Evolutionary conservation across 2,797 vertebrate species (phyloP).

Genomic region (Pagetopsis macropterus): DNA sequence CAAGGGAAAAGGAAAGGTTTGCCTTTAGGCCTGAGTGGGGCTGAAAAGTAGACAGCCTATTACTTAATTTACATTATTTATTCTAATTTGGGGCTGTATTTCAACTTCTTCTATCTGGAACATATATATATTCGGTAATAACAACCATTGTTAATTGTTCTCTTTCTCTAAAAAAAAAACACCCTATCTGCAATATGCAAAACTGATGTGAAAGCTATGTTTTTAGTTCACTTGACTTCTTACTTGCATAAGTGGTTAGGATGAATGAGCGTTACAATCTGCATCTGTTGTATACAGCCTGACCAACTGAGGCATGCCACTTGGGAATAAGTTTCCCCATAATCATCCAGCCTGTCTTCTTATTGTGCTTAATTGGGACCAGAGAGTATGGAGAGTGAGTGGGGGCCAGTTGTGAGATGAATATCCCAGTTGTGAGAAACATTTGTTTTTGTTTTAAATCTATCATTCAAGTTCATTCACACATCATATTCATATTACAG

Average conservation of each 20-base stretch:
- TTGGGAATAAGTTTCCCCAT: constrained; percentile 59
- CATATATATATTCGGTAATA: constrained; percentile 50
- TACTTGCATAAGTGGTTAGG: constrained; percentile 58
- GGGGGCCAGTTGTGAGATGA: constrained; percentile 29
- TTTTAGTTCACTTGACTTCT: constrained; percentile 57
- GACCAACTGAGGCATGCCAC: constrained; percentile 58
- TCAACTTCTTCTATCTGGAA: constrained; percentile 49
- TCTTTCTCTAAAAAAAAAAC: constrained; percentile 14
- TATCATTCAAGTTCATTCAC: constrained; percentile 2
- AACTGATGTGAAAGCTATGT: constrained; percentile 40
- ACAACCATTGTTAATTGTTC: constrained; percentile 39
- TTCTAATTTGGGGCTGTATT: constrained; percentile 54
- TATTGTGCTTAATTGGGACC: constrained; percentile 50
- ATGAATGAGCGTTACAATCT: constrained; percentile 54
- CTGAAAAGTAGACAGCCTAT: constrained; percentile 66
- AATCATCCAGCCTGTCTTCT: constrained; percentile 54
- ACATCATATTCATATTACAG: not conserved
- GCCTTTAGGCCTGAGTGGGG: constrained; percentile 62
- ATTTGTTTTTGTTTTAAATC: not conserved
- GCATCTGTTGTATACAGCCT: constrained; percentile 51
- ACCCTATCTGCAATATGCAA: constrained; percentile 31
- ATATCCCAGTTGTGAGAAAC: constrained; percentile 7
- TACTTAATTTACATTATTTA: constrained; percentile 69
- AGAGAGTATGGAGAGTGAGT: constrained; percentile 22
- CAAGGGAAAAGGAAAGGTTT: constrained; percentile 49